Conservation (phyloP, 2,888 invertebrate species). For the Acutogordius australiensis region DNA sequence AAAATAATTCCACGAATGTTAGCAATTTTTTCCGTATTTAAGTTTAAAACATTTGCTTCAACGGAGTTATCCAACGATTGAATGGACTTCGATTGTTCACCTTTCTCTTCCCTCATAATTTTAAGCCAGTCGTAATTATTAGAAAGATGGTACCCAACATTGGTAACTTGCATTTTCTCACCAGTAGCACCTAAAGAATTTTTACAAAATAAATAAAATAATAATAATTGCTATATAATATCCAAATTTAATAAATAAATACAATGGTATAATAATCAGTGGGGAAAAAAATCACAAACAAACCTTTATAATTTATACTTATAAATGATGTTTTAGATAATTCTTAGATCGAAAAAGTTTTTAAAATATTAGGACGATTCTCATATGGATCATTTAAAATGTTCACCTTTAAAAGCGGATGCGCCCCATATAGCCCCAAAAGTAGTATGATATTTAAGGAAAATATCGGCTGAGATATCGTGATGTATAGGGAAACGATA, state of each 20-base stretch:
- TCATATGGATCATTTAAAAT: neutral
- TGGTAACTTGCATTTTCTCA: neutral
- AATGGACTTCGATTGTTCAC: no score
- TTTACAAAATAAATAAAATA: neutral
- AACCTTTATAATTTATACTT: no score
- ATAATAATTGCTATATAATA: neutral
- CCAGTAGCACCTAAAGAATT: slow-evolving; percentile 8
- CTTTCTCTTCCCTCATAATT: neutral
- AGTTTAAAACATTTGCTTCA: no score
- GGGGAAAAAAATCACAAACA: no score
- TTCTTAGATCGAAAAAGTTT: no score
- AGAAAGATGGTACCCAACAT: neutral
- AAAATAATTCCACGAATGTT: slow-evolving; percentile 18
- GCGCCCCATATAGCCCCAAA: neutral
- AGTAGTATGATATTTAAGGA: neutral
- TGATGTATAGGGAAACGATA: slow-evolving; percentile 25
- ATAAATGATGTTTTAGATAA: no score
- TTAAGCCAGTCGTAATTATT: slow-evolving; percentile 3
- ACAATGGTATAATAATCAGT: neutral
- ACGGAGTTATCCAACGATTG: no score
- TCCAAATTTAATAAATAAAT: neutral
- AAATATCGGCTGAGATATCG: slow-evolving; percentile 1
- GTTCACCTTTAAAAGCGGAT: slow-evolving; percentile 6
- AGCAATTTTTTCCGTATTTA: neutral
- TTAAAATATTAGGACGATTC: no score